Evolutionary conservation across 2,888 invertebrate genomes (phyloP).

Genomic region (Sarcophaga caerulescens): DNA sequence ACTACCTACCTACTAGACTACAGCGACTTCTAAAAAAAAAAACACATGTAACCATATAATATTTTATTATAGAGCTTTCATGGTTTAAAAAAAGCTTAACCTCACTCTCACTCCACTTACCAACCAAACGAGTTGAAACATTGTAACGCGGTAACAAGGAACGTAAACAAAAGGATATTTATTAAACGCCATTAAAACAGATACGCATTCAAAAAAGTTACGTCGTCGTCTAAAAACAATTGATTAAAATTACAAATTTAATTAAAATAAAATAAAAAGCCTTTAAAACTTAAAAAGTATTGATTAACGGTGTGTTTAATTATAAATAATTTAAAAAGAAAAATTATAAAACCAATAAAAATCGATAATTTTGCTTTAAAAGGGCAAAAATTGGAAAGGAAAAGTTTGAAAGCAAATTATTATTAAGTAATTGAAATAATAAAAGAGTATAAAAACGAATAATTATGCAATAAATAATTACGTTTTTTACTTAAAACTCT

Average conservation of each 20-base stretch:
- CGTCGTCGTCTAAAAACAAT: constrained; percentile 23
- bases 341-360: constrained; percentile 17
- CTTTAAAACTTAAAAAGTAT: neutral
- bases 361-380: constrained; percentile 12
- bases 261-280: neutral
- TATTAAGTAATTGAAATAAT: constrained; percentile 9
- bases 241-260: neutral
- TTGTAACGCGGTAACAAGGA: constrained; percentile 53
- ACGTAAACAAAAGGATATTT: constrained; percentile 63
- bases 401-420: neutral
- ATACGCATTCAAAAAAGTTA: constrained; percentile 36
- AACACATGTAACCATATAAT: neutral
- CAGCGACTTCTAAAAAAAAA: too few species aligned
- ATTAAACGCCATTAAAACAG: constrained; percentile 39
- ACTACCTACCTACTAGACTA: too few species aligned
- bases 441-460: neutral
- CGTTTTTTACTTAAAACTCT: neutral
- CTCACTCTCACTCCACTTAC: neutral
- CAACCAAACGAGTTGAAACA: constrained; percentile 16
- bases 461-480: too few species aligned
- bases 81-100: constrained; percentile 36
- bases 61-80: constrained; percentile 24
- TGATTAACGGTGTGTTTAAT: neutral
- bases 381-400: neutral
- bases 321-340: constrained; percentile 14